Percentiles rank a stretch among this genome's conserved stretches.
Conservation (phyloP, 2,888 invertebrate species). For the Ornithoptera alexandrae region DNA sequence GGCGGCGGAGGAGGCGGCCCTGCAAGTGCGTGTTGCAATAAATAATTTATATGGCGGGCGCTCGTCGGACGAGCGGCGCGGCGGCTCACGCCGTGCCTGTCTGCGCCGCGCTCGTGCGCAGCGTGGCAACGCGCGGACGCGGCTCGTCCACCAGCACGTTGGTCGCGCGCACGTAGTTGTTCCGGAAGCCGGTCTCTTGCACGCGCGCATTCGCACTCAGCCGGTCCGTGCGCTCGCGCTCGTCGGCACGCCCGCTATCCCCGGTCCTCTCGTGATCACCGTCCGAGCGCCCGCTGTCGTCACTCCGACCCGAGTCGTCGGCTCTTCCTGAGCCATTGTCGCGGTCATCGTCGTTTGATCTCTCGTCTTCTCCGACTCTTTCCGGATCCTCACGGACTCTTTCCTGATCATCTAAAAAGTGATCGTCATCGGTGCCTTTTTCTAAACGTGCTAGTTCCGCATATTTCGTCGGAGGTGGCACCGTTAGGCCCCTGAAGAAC, state of each 20-base stretch:
- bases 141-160: slow-evolving; percentile 62
- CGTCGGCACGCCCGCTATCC: slow-evolving; percentile 43
- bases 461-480: slow-evolving; percentile 63
- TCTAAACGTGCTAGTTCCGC: slow-evolving; percentile 59
- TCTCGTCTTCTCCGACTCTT: slow-evolving; percentile 39
- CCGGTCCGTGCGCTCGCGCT: slow-evolving; percentile 44
- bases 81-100: slow-evolving; percentile 35
- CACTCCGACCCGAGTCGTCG: slow-evolving; percentile 33
- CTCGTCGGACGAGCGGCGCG: slow-evolving; percentile 34
- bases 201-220: slow-evolving; percentile 62
- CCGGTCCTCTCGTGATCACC: slow-evolving; percentile 41
- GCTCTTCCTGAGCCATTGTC: slow-evolving; percentile 38
- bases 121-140: slow-evolving; percentile 33
- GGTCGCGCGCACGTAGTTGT: slow-evolving; percentile 60
- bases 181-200: slow-evolving; percentile 58
- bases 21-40: slow-evolving; percentile 46
- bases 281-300: slow-evolving; percentile 31
- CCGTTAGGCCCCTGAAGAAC: slow-evolving; percentile 50
- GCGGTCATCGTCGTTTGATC: slow-evolving; percentile 41
- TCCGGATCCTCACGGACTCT: slow-evolving; percentile 57
- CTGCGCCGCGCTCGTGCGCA: slow-evolving; percentile 24
- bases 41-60: slow-evolving; percentile 69
- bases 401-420: slow-evolving; percentile 62
- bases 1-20: slow-evolving; percentile 26
- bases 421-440: slow-evolving; percentile 40